Conservation (phyloP, 1,140 invertebrate genomes). For the Pentalonia nigronervosa region DNA sequence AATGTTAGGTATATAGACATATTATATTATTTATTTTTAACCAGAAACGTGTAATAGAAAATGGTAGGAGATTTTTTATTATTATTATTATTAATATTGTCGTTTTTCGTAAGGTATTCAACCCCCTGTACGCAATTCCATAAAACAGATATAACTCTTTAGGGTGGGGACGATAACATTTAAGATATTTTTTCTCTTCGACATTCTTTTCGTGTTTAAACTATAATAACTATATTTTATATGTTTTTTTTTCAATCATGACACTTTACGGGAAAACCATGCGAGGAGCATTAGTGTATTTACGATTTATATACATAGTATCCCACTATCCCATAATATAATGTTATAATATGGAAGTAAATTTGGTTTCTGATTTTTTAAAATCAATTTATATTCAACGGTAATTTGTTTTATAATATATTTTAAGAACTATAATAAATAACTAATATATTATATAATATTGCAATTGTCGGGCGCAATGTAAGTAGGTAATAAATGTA, state of each 20-base stretch:
- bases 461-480: background rate
- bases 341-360: too few relatives aligned
- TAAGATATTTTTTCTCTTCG: background rate
- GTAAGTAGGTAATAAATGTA: background rate
- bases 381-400: background rate
- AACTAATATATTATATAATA: background rate
- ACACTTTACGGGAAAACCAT: background rate
- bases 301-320: background rate
- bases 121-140: background rate
- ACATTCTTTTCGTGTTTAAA: background rate
- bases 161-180: background rate
- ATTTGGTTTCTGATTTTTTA: background rate
- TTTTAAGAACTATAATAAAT: background rate
- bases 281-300: background rate
- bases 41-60: background rate
- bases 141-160: background rate
- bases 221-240: background rate
- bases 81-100: conserved; percentile 13
- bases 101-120: background rate
- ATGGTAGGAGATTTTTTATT: background rate
- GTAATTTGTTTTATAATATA: background rate
- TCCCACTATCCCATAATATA: background rate
- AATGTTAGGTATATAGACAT: background rate
- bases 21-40: background rate
- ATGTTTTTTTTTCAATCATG: background rate